These are phyloP conservation scores for Columba livia DNA, from an alignment of 2,113 vertebrate species.

Conservation along the genomic window DNA sequence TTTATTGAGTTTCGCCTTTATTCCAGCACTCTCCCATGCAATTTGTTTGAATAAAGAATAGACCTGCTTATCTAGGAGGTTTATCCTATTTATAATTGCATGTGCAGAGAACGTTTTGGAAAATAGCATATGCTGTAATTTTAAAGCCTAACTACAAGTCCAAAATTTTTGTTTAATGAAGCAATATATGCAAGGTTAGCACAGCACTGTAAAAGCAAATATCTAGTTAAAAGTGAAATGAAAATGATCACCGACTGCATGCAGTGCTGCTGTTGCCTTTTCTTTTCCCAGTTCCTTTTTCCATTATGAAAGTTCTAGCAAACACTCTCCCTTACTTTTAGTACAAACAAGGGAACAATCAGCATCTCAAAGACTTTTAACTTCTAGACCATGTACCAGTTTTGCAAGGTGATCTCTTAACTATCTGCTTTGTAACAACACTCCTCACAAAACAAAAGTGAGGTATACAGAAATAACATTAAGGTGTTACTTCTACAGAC, in stretches of 20 bases:
- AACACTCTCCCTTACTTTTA: neutral
- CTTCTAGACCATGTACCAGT: neutral
- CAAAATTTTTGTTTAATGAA: neutral
- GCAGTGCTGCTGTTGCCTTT: neutral
- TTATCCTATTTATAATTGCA: neutral
- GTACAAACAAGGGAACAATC: neutral
- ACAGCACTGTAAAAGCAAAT: neutral
- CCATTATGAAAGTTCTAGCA: neutral
- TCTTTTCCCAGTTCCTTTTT: neutral
- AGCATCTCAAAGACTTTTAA: neutral
- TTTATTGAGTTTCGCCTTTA: neutral
- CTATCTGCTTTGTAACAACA: neutral
- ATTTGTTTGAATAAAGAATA: neutral
- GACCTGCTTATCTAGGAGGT: neutral
- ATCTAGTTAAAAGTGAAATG: neutral
- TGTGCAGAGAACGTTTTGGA: neutral
- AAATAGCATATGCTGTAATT: neutral
- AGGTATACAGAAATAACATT: neutral
- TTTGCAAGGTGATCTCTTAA: neutral
- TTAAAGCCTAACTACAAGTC: neutral
- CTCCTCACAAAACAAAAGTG: neutral
- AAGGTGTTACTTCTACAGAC: neutral
- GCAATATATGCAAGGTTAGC: neutral
- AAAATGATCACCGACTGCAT: neutral
- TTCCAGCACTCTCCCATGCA: neutral